These are phyloP conservation scores for Halcyon leucocephala DNA, from an alignment of 2,797 vertebrate species.

Conservation along the genomic window DNA sequence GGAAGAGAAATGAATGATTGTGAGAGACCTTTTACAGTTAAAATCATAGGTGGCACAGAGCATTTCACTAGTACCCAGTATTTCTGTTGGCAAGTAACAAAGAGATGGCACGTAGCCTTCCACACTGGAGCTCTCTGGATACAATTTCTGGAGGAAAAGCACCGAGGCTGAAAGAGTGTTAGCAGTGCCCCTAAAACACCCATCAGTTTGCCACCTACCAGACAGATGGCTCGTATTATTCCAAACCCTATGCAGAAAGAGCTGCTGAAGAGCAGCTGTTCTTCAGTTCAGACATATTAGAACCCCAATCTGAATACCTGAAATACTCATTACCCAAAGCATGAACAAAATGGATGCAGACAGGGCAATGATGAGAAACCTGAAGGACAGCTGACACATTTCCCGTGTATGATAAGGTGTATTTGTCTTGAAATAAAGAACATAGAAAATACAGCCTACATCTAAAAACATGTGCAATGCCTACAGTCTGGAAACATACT, in stretches of 20 bases:
- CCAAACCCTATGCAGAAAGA: not conserved
- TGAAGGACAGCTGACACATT: not conserved
- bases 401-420: not conserved
- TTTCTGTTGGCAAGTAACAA: not conserved
- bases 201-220: not conserved
- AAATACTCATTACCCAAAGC: not conserved
- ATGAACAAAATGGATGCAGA: not conserved
- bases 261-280: not conserved
- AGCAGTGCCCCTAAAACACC: not conserved
- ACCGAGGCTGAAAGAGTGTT: not conserved
- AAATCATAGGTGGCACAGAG: not conserved
- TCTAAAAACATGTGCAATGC: not conserved
- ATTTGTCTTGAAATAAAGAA: not conserved
- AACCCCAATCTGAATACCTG: not conserved
- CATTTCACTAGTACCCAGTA: not conserved
- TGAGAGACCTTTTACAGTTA: not conserved
- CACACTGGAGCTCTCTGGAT: not conserved
- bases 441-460: not conserved
- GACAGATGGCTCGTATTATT: not conserved
- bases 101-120: not conserved
- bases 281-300: not conserved
- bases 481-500: not conserved
- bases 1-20: not conserved
- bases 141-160: not conserved
- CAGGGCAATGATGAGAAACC: not conserved